phyloP scores from a whole-genome alignment of 1,140 invertebrate species.

The Druon quercuslanigerum region DNA sequence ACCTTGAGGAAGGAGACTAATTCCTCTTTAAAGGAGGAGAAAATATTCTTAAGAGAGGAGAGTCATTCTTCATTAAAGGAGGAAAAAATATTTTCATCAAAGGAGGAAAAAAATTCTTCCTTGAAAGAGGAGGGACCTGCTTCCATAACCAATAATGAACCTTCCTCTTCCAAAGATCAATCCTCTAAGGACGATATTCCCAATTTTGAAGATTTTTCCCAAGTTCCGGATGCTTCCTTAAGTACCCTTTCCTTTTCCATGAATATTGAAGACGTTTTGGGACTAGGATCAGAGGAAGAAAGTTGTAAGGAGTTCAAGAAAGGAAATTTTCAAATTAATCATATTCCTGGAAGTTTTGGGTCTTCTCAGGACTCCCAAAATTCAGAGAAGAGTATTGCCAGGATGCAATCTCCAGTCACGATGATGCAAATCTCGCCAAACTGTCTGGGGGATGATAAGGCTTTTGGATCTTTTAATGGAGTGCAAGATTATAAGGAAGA shows the following conservation, averaged over 20 bases:
- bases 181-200: not conserved
- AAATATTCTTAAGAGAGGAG: not conserved
- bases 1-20: not conserved
- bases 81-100: not conserved
- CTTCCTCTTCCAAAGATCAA: not conserved
- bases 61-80: not conserved
- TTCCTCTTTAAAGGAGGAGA: not conserved
- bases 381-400: slow-evolving; percentile 25
- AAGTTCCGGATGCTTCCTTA: slow-evolving; percentile 10
- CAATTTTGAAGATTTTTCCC: slow-evolving; percentile 7
- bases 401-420: slow-evolving; percentile 46
- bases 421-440: slow-evolving; percentile 50
- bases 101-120: not conserved
- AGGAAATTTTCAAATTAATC: not conserved
- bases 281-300: slow-evolving; percentile 47
- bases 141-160: not conserved
- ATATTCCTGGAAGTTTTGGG: not conserved
- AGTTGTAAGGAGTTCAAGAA: not conserved
- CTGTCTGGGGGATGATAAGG: slow-evolving; percentile 35
- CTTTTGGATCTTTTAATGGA: not conserved
- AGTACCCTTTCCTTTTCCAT: slow-evolving; percentile 41
- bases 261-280: slow-evolving; percentile 49
- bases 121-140: not conserved
- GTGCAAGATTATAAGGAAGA: not conserved
- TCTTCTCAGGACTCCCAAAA: slow-evolving; percentile 2